These are phyloP conservation scores for Pseudomyrmex concolor DNA, from an alignment of 1,140 invertebrate genomes.

Conservation along the genomic window DNA sequence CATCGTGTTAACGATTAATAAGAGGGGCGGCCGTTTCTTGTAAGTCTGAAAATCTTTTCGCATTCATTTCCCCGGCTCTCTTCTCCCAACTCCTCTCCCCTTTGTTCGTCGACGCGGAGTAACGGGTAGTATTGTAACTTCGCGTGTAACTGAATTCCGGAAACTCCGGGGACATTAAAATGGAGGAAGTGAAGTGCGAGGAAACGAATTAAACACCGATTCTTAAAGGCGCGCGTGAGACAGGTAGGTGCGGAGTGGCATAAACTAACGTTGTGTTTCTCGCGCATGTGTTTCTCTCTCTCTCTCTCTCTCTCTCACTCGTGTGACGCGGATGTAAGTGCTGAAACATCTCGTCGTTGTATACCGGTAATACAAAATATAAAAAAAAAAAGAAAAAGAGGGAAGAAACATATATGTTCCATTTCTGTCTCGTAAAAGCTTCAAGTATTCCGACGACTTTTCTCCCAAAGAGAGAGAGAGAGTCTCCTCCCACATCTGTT, in stretches of 20 bases:
- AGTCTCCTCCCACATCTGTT: neutral
- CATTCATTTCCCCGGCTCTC: conserved; percentile 42
- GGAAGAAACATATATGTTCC: neutral
- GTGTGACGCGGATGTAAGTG: too few relatives aligned
- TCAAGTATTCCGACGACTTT: neutral
- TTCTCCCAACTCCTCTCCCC: neutral
- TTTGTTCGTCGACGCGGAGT: neutral
- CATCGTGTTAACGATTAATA: conserved; percentile 67
- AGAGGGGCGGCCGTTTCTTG: conserved; percentile 40
- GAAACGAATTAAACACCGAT: conserved; percentile 44
- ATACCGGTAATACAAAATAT: too few relatives aligned
- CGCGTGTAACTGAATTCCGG: conserved; percentile 42
- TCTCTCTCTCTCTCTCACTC: too few relatives aligned
- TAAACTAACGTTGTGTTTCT: too few relatives aligned
- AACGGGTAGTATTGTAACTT: conserved; percentile 44
- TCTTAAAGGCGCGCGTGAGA: conserved; percentile 3
- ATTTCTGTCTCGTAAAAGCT: too few relatives aligned
- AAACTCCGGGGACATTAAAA: conserved; percentile 48
- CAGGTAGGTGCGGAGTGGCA: neutral
- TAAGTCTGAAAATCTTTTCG: conserved; percentile 12
- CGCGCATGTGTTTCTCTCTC: too few relatives aligned
- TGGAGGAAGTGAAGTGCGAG: conserved; percentile 47
- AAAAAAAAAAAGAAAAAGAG: neutral
- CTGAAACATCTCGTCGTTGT: too few relatives aligned
- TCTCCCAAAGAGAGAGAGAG: neutral